Percentiles rank a stretch among this genome's conserved stretches.
These are phyloP conservation scores for Sebastes itinus DNA, from an alignment of 2,797 vertebrate genomes.

Conservation along the genomic window DNA sequence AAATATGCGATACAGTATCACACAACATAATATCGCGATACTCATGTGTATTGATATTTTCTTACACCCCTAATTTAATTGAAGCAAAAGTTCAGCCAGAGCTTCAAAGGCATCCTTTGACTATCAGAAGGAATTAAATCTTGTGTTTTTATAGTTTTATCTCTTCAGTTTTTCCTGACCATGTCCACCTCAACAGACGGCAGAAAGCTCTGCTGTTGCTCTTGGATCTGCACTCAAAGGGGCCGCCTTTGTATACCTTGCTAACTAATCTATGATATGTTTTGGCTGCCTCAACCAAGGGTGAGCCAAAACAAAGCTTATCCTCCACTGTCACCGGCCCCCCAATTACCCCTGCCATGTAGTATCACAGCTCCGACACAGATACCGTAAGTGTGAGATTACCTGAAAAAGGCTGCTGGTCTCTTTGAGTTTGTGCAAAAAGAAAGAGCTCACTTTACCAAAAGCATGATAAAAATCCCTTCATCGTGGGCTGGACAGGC, in stretches of 20 bases:
- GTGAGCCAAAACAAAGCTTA: constrained; percentile 30
- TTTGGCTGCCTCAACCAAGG: constrained; percentile 5
- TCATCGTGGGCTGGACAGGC: constrained; percentile 31
- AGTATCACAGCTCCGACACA: constrained; percentile 25
- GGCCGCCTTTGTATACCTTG: not conserved
- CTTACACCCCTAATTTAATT: too few species aligned
- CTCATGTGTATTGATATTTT: not conserved
- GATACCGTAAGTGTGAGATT: constrained; percentile 29
- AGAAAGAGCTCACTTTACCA: constrained; percentile 17
- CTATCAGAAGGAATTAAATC: not conserved
- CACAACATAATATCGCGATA: too few species aligned
- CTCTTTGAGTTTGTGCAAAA: constrained; percentile 38
- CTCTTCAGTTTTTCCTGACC: not conserved
- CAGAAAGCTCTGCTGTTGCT: constrained; percentile 40
- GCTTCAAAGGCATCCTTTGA: constrained; percentile 8
- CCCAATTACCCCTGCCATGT: not conserved
- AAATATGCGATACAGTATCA: too few species aligned
- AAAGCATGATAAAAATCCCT: constrained; percentile 56
- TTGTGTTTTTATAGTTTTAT: constrained; percentile 3
- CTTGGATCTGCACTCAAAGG: constrained; percentile 43
- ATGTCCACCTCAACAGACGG: constrained; percentile 1
- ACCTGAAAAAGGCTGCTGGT: constrained; percentile 38
- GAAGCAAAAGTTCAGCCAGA: not conserved
- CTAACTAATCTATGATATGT: constrained; percentile 34
- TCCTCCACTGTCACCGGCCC: not conserved